Base-by-base conservation (phyloP, 2,888 invertebrate genomes). In the Subacronicta megacephala region DNA sequence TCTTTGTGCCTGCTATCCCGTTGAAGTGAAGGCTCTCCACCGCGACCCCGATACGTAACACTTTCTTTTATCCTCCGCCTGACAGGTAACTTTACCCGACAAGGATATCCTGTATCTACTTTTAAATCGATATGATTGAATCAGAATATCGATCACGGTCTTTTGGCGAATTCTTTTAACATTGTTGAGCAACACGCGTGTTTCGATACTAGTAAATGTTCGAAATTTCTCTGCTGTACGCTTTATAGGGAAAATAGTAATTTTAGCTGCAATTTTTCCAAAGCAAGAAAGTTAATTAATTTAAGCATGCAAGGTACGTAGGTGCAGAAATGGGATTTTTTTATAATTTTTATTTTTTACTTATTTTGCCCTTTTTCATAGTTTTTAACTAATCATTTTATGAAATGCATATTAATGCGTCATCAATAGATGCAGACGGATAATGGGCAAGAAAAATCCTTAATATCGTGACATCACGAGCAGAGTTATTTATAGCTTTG, bases 61-160 rank as follows among this genome's bases (percentile, higher is more conserved):
- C 77, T 72, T 78, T 81, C 82, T 83, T 70, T 85, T 80, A 82
- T 84, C 77, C 78, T 80, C 79, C 38, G 18, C 72, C 72, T 80
- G 81, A 77, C 81, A 81, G 82, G 80, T 83, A 78, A 80, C 76
- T 82, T 77, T 71, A 49, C 62, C 57, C 62, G 58, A 76, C 75
- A 73, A 78, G 79, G 78, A 82, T 81, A 80, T 81, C 78, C 75
- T 68, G 70, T 75, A 66, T 73, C 75, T 63, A 63, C 75, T 77
- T 81, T 78, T 65, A 79, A 78, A 54, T 67, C 54, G 61, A 76
- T 75, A 75, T 64, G 62, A 69, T 75, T 75, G 70, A 75, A 76
- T 73, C 65, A 71, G 62, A 75, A 72, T 67, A 64, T 61, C 42
- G 36, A 60, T 42, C 38, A 12, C n/a, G 17, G 41, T 46, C 59